phyloP scores from a whole-genome alignment of 2,888 invertebrate species.

The Euplagia quadripunctaria region DNA sequence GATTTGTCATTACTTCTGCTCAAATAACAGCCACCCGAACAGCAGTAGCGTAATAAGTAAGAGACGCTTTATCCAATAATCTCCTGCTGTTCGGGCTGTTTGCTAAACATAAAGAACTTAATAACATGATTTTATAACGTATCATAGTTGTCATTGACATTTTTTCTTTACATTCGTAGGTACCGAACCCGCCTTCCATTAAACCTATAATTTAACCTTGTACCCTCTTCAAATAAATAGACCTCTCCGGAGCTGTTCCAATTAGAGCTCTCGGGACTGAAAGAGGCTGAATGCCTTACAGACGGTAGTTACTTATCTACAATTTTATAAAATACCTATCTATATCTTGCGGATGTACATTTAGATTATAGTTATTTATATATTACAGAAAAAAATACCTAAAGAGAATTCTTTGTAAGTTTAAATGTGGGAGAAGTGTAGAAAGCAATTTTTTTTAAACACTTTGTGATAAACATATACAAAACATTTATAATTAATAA shows the following conservation, averaged over 20 bases:
- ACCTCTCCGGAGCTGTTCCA: background rate
- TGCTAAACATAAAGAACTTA: background rate
- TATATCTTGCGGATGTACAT: background rate
- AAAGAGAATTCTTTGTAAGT: too few species aligned
- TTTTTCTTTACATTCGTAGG: background rate
- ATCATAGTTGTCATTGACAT: background rate
- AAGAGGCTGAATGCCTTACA: background rate
- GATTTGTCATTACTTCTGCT: too few species aligned
- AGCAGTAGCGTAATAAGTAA: too few species aligned
- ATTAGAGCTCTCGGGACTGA: background rate
- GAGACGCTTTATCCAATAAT: too few species aligned
- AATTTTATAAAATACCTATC: background rate
- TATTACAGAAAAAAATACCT: too few species aligned
- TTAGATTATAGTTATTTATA: background rate
- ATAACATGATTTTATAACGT: background rate
- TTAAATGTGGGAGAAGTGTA: too few species aligned
- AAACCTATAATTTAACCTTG: background rate
- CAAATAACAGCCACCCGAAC: too few species aligned
- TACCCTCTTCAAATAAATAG: conserved; percentile 4
- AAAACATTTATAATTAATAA: too few species aligned
- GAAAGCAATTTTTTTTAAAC: too few species aligned
- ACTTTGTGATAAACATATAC: too few species aligned
- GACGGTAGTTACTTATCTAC: background rate
- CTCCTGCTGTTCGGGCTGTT: too few species aligned
- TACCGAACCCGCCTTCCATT: background rate